Base-by-base conservation (phyloP, 2,113 vertebrate species). In the Tachysurus fulvidraco region DNA sequence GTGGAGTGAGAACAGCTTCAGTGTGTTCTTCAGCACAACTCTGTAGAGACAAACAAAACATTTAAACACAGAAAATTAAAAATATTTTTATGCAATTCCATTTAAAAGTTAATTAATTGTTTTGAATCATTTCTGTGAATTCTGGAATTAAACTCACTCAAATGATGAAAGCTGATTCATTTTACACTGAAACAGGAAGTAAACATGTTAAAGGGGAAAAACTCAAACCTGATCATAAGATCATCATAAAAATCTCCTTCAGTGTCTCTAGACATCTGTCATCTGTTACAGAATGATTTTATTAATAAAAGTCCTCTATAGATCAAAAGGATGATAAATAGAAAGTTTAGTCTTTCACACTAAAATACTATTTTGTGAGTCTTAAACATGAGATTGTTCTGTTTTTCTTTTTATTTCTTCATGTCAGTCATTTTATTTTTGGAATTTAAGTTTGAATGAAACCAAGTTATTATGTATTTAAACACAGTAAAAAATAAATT, bases 101-200 rank as follows among this genome's bases (percentile, higher is more conserved):
- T 59, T 59, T n/a, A 62, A 10, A 25, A 62, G 21, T 62, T 4
- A 44, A 12, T n/a, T 54, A 10, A 19, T 30, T 17, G 9, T 55
- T 30, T 36, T 36, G 44, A 76, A 25, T 64, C 8, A n/a, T 52
- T n/a, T 67, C n/a, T 67, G 4, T 67, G 23, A 62, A 25, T 62
- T 8, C 23, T 62, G 23, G 7, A 23, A 57, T 19, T 9, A 11
- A 11, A 46, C 69, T 85, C n/a, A 85, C 83, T 62, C 60, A 23
- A 60, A 13, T 79, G 60, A 54, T 21, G 30, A 36, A 62, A 23
- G 17, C 44, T 67, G 84, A 46, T 25, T 54, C 74, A 85, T 85
- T 0, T 8, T 44, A 3, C 2, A 16, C 59, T 64, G 81, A 17
- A 30, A 83, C 30, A 67, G 8, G 44, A n/a, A 77, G 46, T 41